phyloP scores from a whole-genome alignment of 2,888 invertebrate genomes.

The Blomia tropicalis region DNA sequence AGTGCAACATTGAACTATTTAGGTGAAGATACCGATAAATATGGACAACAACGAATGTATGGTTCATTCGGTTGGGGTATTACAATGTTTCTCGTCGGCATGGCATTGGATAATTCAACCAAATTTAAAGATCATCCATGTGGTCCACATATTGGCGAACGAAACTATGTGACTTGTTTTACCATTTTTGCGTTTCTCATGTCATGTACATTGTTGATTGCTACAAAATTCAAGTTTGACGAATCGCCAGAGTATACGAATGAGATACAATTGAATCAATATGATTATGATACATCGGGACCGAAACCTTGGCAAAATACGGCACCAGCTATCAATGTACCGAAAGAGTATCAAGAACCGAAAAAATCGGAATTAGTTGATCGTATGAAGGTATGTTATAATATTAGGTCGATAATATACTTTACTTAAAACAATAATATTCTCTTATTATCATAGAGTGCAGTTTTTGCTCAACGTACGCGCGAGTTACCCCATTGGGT shows the following conservation, averaged over 20 bases:
- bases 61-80: constrained; percentile 95
- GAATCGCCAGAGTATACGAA: constrained; percentile 2
- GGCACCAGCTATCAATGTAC: constrained; percentile 26
- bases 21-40: constrained; percentile 50
- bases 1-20: constrained; percentile 54
- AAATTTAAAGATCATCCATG: constrained; percentile 71
- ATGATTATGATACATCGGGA: constrained; percentile 19
- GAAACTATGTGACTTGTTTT: constrained; percentile 96
- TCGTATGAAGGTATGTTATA: constrained; percentile 23
- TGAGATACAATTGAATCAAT: constrained; percentile 21
- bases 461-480: constrained; percentile 78
- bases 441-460: constrained; percentile 45
- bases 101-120: constrained; percentile 87
- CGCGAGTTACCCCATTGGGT: constrained; percentile 85
- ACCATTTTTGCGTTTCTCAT: constrained; percentile 91
- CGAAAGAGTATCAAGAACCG: constrained; percentile 16
- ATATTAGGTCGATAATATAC: not conserved
- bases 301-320: constrained; percentile 26
- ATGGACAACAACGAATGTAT: constrained; percentile 95
- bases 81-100: constrained; percentile 95
- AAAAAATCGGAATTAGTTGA: constrained; percentile 25
- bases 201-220: constrained; percentile 79
- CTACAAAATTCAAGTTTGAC: constrained; percentile 60
- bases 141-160: constrained; percentile 65
- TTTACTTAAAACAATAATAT: not conserved